Evolutionary conservation across 2,888 invertebrate species (phyloP).

Genomic region (Phoenoteleia sp.): DNA sequence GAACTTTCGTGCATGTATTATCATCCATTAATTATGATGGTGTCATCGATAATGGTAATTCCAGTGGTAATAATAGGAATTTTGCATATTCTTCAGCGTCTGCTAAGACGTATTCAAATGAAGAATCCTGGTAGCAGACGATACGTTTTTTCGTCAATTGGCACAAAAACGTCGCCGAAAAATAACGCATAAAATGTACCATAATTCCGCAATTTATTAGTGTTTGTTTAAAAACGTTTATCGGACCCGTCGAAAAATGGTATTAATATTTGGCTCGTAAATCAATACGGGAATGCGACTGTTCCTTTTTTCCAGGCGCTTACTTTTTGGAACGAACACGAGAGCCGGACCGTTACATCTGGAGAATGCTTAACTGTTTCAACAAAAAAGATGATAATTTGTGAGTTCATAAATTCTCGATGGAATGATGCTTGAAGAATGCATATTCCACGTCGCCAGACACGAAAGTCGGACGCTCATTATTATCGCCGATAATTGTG

Average conservation of each 20-base stretch:
- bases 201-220: constrained; percentile 55
- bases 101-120: constrained; percentile 9
- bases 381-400: constrained; percentile 41
- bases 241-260: constrained; percentile 38
- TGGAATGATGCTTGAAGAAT: constrained; percentile 39
- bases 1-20: constrained; percentile 67
- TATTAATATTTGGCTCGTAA: constrained; percentile 52
- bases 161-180: background rate
- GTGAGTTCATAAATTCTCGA: constrained; percentile 54
- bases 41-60: background rate
- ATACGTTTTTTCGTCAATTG: background rate
- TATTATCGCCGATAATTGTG: background rate
- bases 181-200: constrained; percentile 24
- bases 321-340: constrained; percentile 17
- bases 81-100: background rate
- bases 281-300: constrained; percentile 48
- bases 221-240: constrained; percentile 51
- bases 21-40: background rate
- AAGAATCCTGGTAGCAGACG: background rate
- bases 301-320: constrained; percentile 26
- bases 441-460: constrained; percentile 3
- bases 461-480: constrained; percentile 4
- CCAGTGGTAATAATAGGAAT: constrained; percentile 5
- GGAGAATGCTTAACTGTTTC: constrained; percentile 16
- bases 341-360: constrained; percentile 30